Conservation (phyloP, 2,797 vertebrate species). For the Scolopax bukidnonensis region DNA sequence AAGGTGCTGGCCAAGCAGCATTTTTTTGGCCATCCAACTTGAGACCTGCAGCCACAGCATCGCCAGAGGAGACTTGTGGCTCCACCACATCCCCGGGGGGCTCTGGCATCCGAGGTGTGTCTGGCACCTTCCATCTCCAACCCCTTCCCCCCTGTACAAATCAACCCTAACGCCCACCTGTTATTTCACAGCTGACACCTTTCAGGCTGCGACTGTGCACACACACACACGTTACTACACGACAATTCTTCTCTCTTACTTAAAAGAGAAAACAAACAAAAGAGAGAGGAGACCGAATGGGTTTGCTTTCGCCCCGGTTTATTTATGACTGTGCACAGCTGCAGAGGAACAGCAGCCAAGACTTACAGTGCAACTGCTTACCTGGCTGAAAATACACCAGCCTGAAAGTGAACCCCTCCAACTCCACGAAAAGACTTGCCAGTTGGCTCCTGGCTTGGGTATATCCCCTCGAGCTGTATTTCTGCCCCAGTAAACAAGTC, state of each 20-base stretch:
- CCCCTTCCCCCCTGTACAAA: too few relatives aligned
- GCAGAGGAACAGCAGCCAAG: background rate
- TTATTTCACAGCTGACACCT: background rate
- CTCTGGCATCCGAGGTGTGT: accelerated
- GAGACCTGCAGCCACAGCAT: background rate
- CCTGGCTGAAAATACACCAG: background rate
- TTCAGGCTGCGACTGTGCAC: background rate
- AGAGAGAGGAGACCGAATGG: background rate
- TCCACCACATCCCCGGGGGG: background rate
- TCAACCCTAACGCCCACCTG: background rate
- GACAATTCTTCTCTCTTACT: background rate
- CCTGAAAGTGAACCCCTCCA: background rate
- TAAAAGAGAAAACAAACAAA: background rate
- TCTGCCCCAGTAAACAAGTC: background rate
- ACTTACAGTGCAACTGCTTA: background rate
- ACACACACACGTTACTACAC: too few relatives aligned
- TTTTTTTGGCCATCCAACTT: background rate
- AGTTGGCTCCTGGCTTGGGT: background rate
- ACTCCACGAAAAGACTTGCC: background rate
- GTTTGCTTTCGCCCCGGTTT: slow-evolving; percentile 10
- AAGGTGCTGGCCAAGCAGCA: background rate
- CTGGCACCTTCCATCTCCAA: background rate
- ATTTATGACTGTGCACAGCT: slow-evolving; percentile 14
- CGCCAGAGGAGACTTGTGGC: accelerated
- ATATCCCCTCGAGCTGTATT: background rate